A percentile compares a stretch with the other conserved stretches of the same genome.
Conservation (phyloP, 2,797 vertebrate genomes). For the Periophthalmus magnuspinnatus region DNA sequence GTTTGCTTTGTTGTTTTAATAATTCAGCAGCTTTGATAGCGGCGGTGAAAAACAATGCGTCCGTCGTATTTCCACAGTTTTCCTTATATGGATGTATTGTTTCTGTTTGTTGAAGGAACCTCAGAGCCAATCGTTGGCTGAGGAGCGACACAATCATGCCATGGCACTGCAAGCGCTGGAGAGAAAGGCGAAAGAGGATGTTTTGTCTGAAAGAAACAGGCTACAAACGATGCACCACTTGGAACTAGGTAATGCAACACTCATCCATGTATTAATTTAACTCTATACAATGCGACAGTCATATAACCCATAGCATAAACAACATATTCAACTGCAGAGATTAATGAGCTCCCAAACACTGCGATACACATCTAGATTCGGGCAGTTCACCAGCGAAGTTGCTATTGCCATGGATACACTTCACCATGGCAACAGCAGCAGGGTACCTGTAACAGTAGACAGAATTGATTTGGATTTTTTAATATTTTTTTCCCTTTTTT, state of each 20-base stretch:
- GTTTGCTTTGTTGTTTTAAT: slow-evolving; percentile 57
- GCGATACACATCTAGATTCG: slow-evolving; percentile 52
- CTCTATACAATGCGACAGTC: neutral
- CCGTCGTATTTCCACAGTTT: neutral
- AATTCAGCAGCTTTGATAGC: slow-evolving; percentile 58
- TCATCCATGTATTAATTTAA: neutral
- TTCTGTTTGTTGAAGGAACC: slow-evolving; percentile 71
- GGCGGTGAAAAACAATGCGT: slow-evolving; percentile 9
- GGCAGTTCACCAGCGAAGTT: slow-evolving; percentile 64
- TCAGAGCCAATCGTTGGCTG: slow-evolving; percentile 74
- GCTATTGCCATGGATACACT: slow-evolving; percentile 72
- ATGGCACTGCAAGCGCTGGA: slow-evolving; percentile 82
- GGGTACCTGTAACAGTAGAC: slow-evolving; percentile 59
- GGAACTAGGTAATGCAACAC: slow-evolving; percentile 75
- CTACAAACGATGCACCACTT: slow-evolving; percentile 83
- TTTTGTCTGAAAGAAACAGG: slow-evolving; percentile 82
- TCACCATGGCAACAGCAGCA: slow-evolving; percentile 73
- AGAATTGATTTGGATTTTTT: slow-evolving; percentile 51
- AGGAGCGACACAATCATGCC: slow-evolving; percentile 78
- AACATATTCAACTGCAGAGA: slow-evolving; percentile 24
- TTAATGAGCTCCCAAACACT: slow-evolving; percentile 18
- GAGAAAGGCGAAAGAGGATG: slow-evolving; percentile 82
- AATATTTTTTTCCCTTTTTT: slow-evolving; percentile 26
- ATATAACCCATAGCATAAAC: slow-evolving; percentile 12
- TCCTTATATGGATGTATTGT: slow-evolving; percentile 9